These are phyloP conservation scores for Hippocampus comes DNA, from an alignment of 2,113 vertebrate species.

Conservation along the genomic window DNA sequence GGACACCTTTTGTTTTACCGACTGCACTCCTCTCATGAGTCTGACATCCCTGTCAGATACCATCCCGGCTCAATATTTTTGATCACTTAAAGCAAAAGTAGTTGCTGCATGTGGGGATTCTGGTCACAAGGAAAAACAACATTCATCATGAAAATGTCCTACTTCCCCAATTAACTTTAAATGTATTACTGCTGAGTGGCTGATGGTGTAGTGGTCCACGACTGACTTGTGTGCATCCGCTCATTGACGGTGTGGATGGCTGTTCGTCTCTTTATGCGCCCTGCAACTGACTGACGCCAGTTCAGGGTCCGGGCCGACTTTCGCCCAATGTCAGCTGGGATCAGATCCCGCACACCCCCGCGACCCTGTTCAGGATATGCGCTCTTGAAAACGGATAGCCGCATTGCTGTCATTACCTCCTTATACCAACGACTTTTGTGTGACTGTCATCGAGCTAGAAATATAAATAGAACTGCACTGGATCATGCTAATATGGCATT, in stretches of 20 bases:
- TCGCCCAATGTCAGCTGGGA: too few species aligned
- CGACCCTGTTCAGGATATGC: too few species aligned
- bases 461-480: not conserved
- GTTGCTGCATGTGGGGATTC: conserved; percentile 30
- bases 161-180: not conserved
- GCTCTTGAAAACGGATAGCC: too few species aligned
- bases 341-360: too few species aligned
- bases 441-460: not conserved
- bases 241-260: too few species aligned
- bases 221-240: too few species aligned
- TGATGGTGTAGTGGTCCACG: too few species aligned
- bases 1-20: conserved; percentile 62
- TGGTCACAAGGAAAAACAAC: conserved; percentile 32
- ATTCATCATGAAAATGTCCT: not conserved
- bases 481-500: not conserved
- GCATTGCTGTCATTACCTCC: not conserved
- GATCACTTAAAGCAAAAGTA: conserved; percentile 41
- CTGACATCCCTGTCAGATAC: conserved; percentile 54
- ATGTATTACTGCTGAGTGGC: not conserved
- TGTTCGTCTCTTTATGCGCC: too few species aligned
- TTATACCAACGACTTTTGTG: not conserved
- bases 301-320: too few species aligned
- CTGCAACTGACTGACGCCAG: too few species aligned
- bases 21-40: conserved; percentile 45
- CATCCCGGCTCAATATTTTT: conserved; percentile 28